Conservation (phyloP, 2,113 vertebrate species). For the Otolemur garnettii region DNA sequence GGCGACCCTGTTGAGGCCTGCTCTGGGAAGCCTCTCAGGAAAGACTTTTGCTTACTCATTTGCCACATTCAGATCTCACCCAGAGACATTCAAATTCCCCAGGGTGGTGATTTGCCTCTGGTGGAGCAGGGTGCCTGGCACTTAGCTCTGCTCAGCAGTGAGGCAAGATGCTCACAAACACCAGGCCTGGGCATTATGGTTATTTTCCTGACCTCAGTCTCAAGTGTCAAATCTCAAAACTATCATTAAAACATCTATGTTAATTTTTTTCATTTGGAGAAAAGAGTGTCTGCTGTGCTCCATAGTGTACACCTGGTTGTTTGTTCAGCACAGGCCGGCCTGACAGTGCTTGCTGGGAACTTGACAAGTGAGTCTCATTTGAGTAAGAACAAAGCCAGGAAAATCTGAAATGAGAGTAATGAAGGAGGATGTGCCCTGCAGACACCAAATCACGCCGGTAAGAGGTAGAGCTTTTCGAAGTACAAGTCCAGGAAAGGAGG, state of each 20-base stretch:
- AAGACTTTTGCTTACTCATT: neutral
- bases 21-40: neutral
- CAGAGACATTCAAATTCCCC: neutral
- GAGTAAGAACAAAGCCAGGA: neutral
- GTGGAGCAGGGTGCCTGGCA: neutral
- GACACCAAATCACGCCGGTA: neutral
- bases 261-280: slow-evolving; percentile 54
- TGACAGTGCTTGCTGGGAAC: neutral
- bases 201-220: slow-evolving; percentile 66
- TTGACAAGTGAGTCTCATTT: neutral
- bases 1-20: neutral
- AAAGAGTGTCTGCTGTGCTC: slow-evolving; percentile 43
- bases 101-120: neutral
- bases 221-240: slow-evolving; percentile 36
- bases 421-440: neutral
- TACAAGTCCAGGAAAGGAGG: too few relatives aligned
- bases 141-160: neutral
- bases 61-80: neutral
- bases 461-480: neutral
- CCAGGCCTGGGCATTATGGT: neutral
- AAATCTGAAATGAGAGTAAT: neutral
- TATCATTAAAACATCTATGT: slow-evolving; percentile 60
- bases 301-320: slow-evolving; percentile 11
- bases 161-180: neutral
- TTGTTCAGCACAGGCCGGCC: neutral